Conservation (phyloP, 2,888 invertebrate species). For the Dioctria rufipes region DNA sequence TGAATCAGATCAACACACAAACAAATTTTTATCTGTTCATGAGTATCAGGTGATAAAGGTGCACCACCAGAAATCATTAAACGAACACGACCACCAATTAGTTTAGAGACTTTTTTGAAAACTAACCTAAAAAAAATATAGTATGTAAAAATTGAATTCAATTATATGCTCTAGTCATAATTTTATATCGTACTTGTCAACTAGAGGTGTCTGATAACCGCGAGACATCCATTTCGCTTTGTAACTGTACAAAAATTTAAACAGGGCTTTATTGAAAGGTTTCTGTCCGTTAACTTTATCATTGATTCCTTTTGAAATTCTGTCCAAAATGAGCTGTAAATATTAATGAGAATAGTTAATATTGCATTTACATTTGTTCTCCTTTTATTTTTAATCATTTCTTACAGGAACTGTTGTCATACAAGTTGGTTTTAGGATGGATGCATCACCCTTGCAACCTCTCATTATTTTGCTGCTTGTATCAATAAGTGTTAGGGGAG, state of each 20-base stretch:
- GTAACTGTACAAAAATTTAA: constrained; percentile 95
- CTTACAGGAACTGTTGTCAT: constrained; percentile 96
- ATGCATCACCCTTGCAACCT: constrained; percentile 95
- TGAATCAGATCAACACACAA: constrained; percentile 92
- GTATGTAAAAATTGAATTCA: constrained; percentile 14
- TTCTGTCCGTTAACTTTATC: constrained; percentile 92
- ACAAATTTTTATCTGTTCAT: constrained; percentile 92
- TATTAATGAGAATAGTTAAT: neutral
- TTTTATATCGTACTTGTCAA: constrained; percentile 74
- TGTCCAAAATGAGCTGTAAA: constrained; percentile 91
- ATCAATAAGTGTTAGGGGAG: constrained; percentile 93
- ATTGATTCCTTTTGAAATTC: constrained; percentile 97
- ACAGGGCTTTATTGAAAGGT: constrained; percentile 84
- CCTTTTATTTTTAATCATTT: constrained; percentile 58
- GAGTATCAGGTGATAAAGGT: constrained; percentile 95
- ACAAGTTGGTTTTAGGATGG: constrained; percentile 91
- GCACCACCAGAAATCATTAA: constrained; percentile 95
- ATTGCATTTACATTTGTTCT: neutral
- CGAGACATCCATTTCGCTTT: constrained; percentile 88
- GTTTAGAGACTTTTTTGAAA: constrained; percentile 72
- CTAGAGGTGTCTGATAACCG: constrained; percentile 86
- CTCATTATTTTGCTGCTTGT: constrained; percentile 95
- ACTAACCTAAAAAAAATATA: constrained; percentile 64
- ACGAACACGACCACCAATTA: constrained; percentile 92
- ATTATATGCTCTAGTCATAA: neutral